Percentiles rank a stretch among this genome's conserved stretches.
phyloP scores from a whole-genome alignment of 1,140 invertebrate species.

The Panagrolaimus sp. region DNA sequence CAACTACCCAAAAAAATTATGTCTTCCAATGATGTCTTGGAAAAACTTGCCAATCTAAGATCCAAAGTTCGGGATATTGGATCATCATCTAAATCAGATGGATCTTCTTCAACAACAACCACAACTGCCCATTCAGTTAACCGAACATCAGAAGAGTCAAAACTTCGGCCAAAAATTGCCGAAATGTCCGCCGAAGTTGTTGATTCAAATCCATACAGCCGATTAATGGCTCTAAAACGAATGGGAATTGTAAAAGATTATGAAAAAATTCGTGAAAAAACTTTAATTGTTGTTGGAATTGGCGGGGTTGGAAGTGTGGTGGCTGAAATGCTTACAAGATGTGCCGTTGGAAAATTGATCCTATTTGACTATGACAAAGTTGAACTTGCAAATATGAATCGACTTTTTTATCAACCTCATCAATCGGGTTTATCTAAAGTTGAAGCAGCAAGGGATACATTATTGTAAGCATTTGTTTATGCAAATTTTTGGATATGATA shows the following conservation, averaged over 20 bases:
- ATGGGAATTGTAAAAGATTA: conserved; percentile 99
- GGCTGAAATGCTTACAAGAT: conserved; percentile 93
- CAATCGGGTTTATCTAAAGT: conserved; percentile 95
- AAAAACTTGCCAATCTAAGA: neutral
- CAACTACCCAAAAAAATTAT: too few species aligned
- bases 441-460: conserved; percentile 80
- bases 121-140: neutral
- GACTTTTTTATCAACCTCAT: conserved; percentile 95
- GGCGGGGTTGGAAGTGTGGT: conserved; percentile 98
- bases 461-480: conserved; percentile 64
- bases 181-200: conserved; percentile 86
- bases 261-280: conserved; percentile 80
- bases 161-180: conserved; percentile 51
- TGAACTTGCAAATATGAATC: conserved; percentile 98
- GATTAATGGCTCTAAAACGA: conserved; percentile 91
- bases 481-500: too few species aligned
- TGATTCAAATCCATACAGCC: conserved; percentile 97
- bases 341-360: conserved; percentile 88
- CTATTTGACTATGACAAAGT: conserved; percentile 96
- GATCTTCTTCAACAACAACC: neutral
- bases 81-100: neutral
- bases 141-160: neutral
- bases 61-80: neutral
- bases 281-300: conserved; percentile 89
- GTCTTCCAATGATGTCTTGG: neutral